Conservation (phyloP, 1,140 invertebrate species). For the Dreissena polymorpha region DNA sequence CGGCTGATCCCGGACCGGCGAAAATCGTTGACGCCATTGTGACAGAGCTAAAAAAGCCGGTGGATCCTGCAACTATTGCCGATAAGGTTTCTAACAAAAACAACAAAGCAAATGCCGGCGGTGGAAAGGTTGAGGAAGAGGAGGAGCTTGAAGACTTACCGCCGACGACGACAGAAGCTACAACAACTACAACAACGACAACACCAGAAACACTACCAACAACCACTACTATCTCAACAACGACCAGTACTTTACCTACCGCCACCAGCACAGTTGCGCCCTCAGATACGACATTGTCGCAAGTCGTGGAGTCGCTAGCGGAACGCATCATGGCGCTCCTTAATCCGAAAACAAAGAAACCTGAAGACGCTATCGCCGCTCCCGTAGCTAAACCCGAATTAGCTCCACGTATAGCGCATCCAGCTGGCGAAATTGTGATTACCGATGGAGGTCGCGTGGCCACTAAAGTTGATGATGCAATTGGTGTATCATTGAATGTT, state of each 20-base stretch:
- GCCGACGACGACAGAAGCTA: not conserved
- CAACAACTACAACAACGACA: not conserved
- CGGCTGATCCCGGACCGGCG: not conserved
- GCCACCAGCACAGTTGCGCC: not conserved
- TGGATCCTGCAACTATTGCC: not conserved
- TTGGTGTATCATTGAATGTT: too few species aligned
- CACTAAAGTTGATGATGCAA: too few species aligned
- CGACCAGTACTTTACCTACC: not conserved
- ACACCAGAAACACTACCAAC: not conserved
- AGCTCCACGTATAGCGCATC: too few species aligned
- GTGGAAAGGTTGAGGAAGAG: constrained; percentile 2
- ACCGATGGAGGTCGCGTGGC: too few species aligned
- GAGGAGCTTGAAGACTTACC: not conserved
- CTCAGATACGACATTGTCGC: not conserved
- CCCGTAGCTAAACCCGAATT: too few species aligned
- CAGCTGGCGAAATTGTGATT: too few species aligned
- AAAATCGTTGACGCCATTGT: not conserved
- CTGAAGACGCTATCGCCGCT: too few species aligned
- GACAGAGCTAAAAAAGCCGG: not conserved
- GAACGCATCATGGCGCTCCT: not conserved
- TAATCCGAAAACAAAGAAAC: too few species aligned
- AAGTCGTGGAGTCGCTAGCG: not conserved
- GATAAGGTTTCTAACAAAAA: not conserved
- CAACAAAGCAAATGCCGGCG: not conserved
- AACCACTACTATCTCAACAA: not conserved